Base-by-base conservation (phyloP, 2,888 invertebrate genomes). In the Cyaniris semiargus region DNA sequence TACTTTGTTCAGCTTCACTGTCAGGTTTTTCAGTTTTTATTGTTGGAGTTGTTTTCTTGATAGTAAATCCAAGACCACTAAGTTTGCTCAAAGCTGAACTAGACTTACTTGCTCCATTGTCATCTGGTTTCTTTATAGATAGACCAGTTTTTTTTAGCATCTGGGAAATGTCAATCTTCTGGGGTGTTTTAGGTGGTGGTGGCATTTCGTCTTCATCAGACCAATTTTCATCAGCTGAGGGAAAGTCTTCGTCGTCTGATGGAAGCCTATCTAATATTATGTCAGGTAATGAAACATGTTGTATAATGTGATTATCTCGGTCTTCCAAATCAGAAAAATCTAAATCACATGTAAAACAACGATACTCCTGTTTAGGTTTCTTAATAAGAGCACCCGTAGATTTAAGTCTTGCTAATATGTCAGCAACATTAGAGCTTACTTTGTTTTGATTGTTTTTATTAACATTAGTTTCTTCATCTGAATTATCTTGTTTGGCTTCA, bases 261-360 rank as follows among this genome's bases (percentile, higher is more conserved):
- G 94, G 93, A 85, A 94, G 90, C 83, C 90, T 93, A 82, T 92
- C 89, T 80, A 95, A 81, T 70, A 92, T 85, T 78, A 95, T 88
- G 1, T 86, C 87, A 71, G 95, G 95, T 82, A 95, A 90, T 8
- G 93, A 94, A 71, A 95, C 94, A 90, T 95, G 95, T 76, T 92
- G 90, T 53, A 95, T 88, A 15, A 95, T 87, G 85, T 95, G 95
- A 18, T 89, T 88, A 81, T 95, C 90, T 79, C 95, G 84, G 21
- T 90, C 92, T 70, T 88, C 87, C 88, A 92, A 92, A 80, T 88
- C 85, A 15, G 85, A 85, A 83, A 94, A 95, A 78, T 93, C 92
- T 78, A 92, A 86, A 81, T 93, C 88, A 83, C 95, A 95, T 56
- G 95, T 95, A 81, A 86, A 87, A 82, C 95, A 95, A 81, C 86